Base-by-base conservation (phyloP, 2,888 invertebrate genomes). In the Hemaris fuciformis region DNA sequence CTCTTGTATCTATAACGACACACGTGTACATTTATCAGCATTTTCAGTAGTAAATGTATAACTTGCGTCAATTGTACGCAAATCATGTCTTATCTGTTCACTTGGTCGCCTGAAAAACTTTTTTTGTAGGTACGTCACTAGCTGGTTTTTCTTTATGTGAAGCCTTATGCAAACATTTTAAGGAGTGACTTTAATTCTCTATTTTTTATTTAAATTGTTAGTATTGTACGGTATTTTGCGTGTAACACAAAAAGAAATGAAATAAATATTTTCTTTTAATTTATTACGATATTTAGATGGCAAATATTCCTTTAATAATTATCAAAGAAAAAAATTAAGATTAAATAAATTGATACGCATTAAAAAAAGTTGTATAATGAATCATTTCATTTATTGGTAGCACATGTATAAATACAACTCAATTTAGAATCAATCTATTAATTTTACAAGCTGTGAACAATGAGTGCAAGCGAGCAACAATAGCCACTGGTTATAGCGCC, bases 391-490 rank as follows among this genome's bases (percentile, higher is more conserved):
- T 31, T 31, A 18, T 15, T 15, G 10, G 8, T 15, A 31, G 27
- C 18, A 25, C 25, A 7, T 31, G 53, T 18, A 15, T 18, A 53
- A 53, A 18, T 53, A 53, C 31, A 53, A 53, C 27, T 31, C 18
- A 31, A 53, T 53, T 53, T 15, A 8, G 18, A 18, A 53, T 15
- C 27, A 18, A 53, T 31, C 31, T 53, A 53, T 53, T 53, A 31
- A 43, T 15, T 31, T 53, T 31, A 31, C 53, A 18, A 18, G 31
- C 31, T 53, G 53, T 18, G 27, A 31, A 53, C 53, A 53, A 53
- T 27, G 53, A 18, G 53, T 53, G 31, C 31, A 53, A 53, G 53
- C 10, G 53, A 31, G 31, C 31, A 53, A 53, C 53, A 53, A 53
- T 53, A 31, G 53, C 53, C 15, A 53, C 53, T 15, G 27, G 53